Percentiles rank a stretch among this genome's conserved stretches.
Evolutionary conservation across 64 coral and sea anemone genomes (phyloP).

Genomic region (Stichodactyla helianthus): DNA sequence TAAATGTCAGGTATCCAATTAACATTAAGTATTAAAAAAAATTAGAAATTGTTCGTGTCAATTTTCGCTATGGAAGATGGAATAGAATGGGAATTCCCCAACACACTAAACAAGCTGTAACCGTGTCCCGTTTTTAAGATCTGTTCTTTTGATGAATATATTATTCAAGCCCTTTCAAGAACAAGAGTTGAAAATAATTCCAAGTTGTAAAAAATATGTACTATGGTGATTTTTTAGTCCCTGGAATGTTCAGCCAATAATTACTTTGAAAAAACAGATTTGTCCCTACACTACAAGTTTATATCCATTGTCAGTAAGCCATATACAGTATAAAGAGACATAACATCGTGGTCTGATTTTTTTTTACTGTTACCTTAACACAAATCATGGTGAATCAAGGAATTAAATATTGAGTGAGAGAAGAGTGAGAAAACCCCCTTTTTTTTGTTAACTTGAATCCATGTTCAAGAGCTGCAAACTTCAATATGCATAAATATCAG

Average conservation of each 20-base stretch:
- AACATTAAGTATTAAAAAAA: constrained; percentile 12
- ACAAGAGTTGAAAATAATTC: not conserved
- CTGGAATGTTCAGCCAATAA: constrained; percentile 8
- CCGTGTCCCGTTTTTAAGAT: not conserved
- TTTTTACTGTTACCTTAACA: no score
- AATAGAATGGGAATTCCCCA: constrained; percentile 25
- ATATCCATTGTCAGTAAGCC: no score
- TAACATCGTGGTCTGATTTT: no score
- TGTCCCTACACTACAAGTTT: no score
- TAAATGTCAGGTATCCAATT: constrained; percentile 15
- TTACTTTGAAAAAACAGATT: constrained; percentile 4
- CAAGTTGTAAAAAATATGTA: constrained; percentile 22
- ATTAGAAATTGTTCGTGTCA: constrained; percentile 25
- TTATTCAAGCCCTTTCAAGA: no score
- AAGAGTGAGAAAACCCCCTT: no score
- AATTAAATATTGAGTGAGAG: no score
- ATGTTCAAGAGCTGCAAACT: no score
- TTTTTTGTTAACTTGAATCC: no score
- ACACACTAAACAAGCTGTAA: constrained; percentile 20
- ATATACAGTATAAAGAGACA: no score
- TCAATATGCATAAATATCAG: no score
- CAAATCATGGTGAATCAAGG: no score
- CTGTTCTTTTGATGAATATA: not conserved
- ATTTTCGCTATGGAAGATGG: constrained; percentile 37
- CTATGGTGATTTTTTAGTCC: constrained; percentile 19